These are phyloP conservation scores for Disparrhopalites patrizii DNA, from an alignment of 2,888 invertebrate species.

Conservation along the genomic window DNA sequence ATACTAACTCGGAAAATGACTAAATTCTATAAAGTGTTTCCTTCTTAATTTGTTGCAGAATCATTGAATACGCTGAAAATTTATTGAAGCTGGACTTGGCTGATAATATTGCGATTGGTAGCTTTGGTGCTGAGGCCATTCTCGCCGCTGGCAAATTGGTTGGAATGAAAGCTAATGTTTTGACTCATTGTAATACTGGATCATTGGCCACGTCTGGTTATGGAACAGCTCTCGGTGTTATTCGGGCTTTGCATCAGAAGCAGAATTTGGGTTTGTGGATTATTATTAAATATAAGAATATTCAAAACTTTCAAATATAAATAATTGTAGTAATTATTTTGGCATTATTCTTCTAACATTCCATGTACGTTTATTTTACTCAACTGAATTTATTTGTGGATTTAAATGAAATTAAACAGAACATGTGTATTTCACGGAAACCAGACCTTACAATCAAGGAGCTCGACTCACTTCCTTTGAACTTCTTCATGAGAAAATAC, in stretches of 20 bases:
- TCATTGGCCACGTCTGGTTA: slow-evolving; percentile 95
- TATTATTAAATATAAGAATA: neutral
- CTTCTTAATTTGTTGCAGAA: slow-evolving; percentile 21
- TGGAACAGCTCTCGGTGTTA: slow-evolving; percentile 96
- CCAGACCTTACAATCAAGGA: slow-evolving; percentile 96
- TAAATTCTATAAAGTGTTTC: neutral
- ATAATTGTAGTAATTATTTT: too few species aligned
- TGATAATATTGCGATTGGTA: slow-evolving; percentile 76
- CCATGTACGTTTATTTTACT: neutral
- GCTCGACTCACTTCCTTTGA: slow-evolving; percentile 94
- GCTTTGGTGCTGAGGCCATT: slow-evolving; percentile 75
- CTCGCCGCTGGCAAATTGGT: slow-evolving; percentile 51
- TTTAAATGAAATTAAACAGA: slow-evolving; percentile 57
- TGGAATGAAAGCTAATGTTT: slow-evolving; percentile 61
- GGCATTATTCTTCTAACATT: neutral
- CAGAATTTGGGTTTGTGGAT: slow-evolving; percentile 63
- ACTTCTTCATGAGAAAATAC: slow-evolving; percentile 84
- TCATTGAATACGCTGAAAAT: slow-evolving; percentile 37
- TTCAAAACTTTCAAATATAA: neutral
- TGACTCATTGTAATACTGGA: slow-evolving; percentile 99
- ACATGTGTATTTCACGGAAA: slow-evolving; percentile 93
- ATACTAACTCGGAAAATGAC: neutral
- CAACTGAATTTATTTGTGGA: neutral
- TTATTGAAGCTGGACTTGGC: slow-evolving; percentile 36
- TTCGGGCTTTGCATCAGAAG: slow-evolving; percentile 71